These are phyloP conservation scores for Sarcophaga bullata DNA, from an alignment of 1,140 invertebrate species.

Conservation along the genomic window DNA sequence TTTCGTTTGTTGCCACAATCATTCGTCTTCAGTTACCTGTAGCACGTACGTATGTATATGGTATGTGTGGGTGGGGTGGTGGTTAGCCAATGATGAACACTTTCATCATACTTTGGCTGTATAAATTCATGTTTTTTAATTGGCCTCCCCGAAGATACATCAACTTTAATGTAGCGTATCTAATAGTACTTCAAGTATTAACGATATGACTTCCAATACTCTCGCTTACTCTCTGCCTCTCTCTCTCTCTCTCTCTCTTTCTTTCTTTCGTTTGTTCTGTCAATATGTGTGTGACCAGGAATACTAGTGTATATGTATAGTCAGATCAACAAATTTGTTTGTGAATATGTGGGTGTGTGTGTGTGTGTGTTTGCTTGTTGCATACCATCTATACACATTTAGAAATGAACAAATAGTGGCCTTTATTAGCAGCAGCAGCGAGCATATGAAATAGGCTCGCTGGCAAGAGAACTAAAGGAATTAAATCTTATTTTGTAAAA, in stretches of 20 bases:
- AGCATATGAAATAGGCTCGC: not conserved
- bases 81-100: no score
- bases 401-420: slow-evolving; percentile 10
- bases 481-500: not conserved
- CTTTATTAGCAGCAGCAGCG: not conserved
- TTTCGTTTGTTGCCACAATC: not conserved
- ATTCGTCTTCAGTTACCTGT: not conserved
- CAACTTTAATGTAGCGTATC: slow-evolving; percentile 40
- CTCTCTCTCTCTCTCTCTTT: not conserved
- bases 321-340: not conserved
- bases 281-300: not conserved
- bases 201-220: slow-evolving; percentile 31
- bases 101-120: slow-evolving; percentile 32
- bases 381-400: not conserved
- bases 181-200: slow-evolving; percentile 41
- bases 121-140: slow-evolving; percentile 31
- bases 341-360: not conserved
- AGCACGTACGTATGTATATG: not conserved
- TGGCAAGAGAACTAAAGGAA: not conserved
- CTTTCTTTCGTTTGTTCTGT: not conserved
- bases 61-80: not conserved
- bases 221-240: not conserved
- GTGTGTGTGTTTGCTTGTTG: not conserved
- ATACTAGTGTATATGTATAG: not conserved
- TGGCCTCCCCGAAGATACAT: slow-evolving; percentile 36